A percentile compares a stretch with the other conserved stretches of the same genome.
Conservation (phyloP, 2,888 invertebrate genomes). For the Cantharis lateralis region DNA sequence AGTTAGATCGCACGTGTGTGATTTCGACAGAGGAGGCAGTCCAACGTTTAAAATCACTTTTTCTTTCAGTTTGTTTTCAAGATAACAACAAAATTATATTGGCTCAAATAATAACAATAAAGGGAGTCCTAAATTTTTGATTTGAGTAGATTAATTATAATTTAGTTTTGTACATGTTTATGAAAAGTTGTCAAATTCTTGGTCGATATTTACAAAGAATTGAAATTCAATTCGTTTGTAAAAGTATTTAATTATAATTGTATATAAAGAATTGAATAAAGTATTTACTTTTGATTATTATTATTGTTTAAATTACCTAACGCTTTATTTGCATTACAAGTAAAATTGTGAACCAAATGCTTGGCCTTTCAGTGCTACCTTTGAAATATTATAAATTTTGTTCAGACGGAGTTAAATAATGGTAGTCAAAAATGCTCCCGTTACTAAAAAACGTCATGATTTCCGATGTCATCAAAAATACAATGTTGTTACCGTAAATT, state of each 20-base stretch:
- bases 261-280: slow-evolving; percentile 19
- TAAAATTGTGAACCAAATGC: too few species aligned
- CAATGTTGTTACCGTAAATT: too few species aligned
- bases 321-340: too few species aligned
- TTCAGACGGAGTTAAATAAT: too few species aligned
- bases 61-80: not conserved
- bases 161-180: slow-evolving; percentile 24
- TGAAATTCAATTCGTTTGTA: not conserved
- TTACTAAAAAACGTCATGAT: too few species aligned
- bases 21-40: not conserved
- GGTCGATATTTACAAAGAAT: not conserved
- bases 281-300: slow-evolving; percentile 14
- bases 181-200: slow-evolving; percentile 6
- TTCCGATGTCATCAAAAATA: too few species aligned
- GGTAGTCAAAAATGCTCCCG: too few species aligned
- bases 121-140: not conserved
- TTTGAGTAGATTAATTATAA: slow-evolving; percentile 6
- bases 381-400: too few species aligned
- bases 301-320: not conserved
- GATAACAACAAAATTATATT: not conserved
- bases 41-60: not conserved
- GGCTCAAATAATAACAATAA: not conserved
- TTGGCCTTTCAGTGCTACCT: too few species aligned
- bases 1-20: not conserved
- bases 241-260: not conserved